Evolutionary conservation across 2,888 invertebrate species (phyloP).

Genomic region (Pegoplata infirma): DNA sequence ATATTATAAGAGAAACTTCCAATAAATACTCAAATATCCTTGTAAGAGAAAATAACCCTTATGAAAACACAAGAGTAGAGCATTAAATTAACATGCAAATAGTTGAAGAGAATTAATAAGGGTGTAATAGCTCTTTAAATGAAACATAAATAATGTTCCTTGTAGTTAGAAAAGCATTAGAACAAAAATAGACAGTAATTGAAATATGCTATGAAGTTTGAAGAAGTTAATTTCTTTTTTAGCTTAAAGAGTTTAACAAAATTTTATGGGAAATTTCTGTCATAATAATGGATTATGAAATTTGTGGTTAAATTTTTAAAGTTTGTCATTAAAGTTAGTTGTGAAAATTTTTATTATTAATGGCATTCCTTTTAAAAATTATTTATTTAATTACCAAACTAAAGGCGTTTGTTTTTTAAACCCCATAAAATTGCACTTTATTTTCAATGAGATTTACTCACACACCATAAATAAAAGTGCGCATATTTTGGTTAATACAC

Average conservation of each 20-base stretch:
- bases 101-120: conserved; percentile 22
- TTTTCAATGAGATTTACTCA: neutral
- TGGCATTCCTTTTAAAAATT: no score
- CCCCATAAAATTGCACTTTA: neutral
- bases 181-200: neutral
- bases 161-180: conserved; percentile 1
- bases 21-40: neutral
- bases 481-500: neutral
- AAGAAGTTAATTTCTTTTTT: no score
- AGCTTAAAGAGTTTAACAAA: no score
- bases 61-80: neutral
- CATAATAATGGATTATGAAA: no score
- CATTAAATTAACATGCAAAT: neutral
- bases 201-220: neutral
- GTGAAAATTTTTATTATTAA: no score
- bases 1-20: conserved; percentile 38
- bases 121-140: conserved; percentile 16
- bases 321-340: no score
- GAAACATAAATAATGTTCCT: conserved; percentile 31
- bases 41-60: conserved; percentile 45
- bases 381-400: no score
- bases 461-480: neutral
- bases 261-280: no score
- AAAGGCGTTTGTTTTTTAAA: no score
- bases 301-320: no score